A percentile compares a stretch with the other conserved stretches of the same genome.
phyloP scores from a whole-genome alignment of 2,113 vertebrate genomes.

The Sardina pilchardus region DNA sequence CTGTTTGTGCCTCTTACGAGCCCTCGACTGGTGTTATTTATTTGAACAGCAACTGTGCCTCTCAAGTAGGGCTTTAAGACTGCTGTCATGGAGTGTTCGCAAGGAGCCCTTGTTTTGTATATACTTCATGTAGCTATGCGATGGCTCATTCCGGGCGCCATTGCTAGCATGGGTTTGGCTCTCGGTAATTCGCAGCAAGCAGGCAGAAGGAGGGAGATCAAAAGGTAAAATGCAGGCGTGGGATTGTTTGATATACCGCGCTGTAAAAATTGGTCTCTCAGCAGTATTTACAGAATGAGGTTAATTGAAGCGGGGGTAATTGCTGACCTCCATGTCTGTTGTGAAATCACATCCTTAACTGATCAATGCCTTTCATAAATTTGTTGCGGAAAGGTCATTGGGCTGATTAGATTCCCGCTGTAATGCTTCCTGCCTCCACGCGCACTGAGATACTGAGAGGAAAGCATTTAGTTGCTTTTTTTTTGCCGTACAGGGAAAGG shows the following conservation, averaged over 20 bases:
- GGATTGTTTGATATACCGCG: slow-evolving; percentile 58
- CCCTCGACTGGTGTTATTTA: not conserved
- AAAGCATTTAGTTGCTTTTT: not conserved
- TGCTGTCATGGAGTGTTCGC: not conserved
- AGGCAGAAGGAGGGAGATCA: slow-evolving; percentile 46
- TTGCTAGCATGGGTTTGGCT: not conserved
- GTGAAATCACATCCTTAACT: slow-evolving; percentile 74
- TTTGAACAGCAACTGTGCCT: not conserved
- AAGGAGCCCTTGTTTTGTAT: not conserved
- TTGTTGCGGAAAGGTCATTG: slow-evolving; percentile 69
- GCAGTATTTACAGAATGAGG: slow-evolving; percentile 72
- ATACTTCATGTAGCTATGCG: not conserved
- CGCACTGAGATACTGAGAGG: not conserved
- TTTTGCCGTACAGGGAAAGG: not conserved
- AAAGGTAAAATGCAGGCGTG: slow-evolving; percentile 51
- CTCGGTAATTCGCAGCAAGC: not conserved
- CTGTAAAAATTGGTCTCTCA: slow-evolving; percentile 67
- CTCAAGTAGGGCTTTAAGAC: not conserved
- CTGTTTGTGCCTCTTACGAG: not conserved
- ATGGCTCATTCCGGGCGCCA: not conserved
- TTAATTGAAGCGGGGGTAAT: slow-evolving; percentile 76
- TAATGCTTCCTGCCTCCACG: not conserved
- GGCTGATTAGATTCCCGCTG: slow-evolving; percentile 59
- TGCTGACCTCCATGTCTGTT: slow-evolving; percentile 71
- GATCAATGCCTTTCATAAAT: slow-evolving; percentile 77